These are phyloP conservation scores for Dinocampus coccinellae DNA, from an alignment of 2,888 invertebrate genomes.

Conservation along the genomic window DNA sequence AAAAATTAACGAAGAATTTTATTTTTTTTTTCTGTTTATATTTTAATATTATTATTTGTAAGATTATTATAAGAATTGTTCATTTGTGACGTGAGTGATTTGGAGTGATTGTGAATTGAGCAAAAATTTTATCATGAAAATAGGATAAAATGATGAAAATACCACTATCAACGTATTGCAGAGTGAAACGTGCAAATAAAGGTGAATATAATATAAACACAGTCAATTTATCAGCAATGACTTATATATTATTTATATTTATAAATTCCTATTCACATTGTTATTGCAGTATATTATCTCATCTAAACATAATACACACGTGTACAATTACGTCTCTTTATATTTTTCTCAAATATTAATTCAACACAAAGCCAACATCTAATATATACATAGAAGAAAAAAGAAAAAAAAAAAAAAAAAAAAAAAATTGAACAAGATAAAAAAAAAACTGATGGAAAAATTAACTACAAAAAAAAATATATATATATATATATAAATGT, in stretches of 20 bases:
- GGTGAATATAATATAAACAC: neutral
- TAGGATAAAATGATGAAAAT: neutral
- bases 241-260: neutral
- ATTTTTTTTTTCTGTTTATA: too few relatives aligned
- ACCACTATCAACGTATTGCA: slow-evolving; percentile 2
- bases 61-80: neutral
- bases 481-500: too few relatives aligned
- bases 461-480: too few relatives aligned
- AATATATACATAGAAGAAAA: too few relatives aligned
- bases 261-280: neutral
- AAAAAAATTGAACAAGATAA: too few relatives aligned
- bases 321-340: too few relatives aligned
- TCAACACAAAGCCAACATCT: too few relatives aligned
- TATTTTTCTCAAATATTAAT: too few relatives aligned
- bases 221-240: neutral
- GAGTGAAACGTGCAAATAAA: slow-evolving; percentile 4
- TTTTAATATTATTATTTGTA: neutral
- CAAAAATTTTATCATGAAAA: neutral
- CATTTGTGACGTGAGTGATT: slow-evolving; percentile 23
- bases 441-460: too few relatives aligned
- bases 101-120: neutral
- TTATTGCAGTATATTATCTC: neutral
- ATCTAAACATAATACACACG: neutral
- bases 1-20: too few relatives aligned
- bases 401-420: too few relatives aligned